These are phyloP conservation scores for Germaria angustata DNA, from an alignment of 2,888 invertebrate species.

Conservation along the genomic window DNA sequence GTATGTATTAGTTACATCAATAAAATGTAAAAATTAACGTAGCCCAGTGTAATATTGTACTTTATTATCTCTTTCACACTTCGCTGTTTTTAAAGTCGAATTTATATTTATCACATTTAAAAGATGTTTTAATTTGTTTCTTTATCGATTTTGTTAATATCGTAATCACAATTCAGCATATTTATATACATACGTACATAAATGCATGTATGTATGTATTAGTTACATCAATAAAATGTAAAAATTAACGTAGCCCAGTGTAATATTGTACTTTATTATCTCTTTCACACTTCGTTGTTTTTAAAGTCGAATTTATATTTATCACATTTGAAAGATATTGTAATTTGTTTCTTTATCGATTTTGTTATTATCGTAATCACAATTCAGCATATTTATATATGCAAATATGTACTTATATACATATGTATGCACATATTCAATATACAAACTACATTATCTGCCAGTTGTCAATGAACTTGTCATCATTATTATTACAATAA, in stretches of 20 bases:
- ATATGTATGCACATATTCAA: not conserved
- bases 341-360: constrained; percentile 23
- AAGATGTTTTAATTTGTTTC: constrained; percentile 5
- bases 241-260: not conserved
- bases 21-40: too few relatives aligned
- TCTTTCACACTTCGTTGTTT: not conserved
- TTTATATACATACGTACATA: not conserved
- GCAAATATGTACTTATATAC: not conserved
- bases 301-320: not conserved
- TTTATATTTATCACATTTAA: not conserved
- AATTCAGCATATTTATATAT: not conserved
- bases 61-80: not conserved
- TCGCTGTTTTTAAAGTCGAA: not conserved
- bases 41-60: not conserved
- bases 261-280: not conserved
- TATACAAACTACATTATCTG: constrained; percentile 16
- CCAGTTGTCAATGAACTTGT: constrained; percentile 47
- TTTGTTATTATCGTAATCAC: not conserved
- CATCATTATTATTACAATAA: not conserved
- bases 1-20: not conserved
- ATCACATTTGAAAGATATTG: not conserved
- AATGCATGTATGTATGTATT: not conserved
- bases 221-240: not conserved
- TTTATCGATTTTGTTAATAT: constrained; percentile 14
- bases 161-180: not conserved